Percentiles rank a stretch among this genome's conserved stretches.
These are phyloP conservation scores for Naja naja DNA, from an alignment of 2,113 vertebrate genomes.

Conservation along the genomic window DNA sequence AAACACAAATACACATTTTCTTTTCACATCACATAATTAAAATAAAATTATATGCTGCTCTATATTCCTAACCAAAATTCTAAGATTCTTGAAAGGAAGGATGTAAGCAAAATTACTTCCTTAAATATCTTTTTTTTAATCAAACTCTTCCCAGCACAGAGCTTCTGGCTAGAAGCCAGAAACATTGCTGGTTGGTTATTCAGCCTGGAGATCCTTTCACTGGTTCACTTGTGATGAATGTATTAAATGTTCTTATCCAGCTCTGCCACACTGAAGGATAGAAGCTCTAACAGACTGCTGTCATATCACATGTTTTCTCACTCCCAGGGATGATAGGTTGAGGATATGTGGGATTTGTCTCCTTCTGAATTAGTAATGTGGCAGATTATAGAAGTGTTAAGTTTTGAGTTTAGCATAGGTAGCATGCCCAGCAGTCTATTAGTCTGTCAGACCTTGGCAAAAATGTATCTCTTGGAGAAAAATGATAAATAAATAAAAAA, in stretches of 20 bases:
- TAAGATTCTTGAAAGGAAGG: conserved; percentile 6
- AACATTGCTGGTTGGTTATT: conserved; percentile 9
- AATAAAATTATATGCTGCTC: conserved; percentile 45
- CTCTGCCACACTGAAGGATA: neutral
- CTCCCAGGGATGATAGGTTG: neutral
- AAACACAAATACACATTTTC: conserved; percentile 21
- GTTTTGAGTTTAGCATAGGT: conserved; percentile 10
- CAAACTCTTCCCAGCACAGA: neutral
- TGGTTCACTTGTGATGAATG: conserved; percentile 14
- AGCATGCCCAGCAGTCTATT: neutral
- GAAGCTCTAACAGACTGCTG: neutral
- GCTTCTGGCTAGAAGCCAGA: conserved; percentile 16
- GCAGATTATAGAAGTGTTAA: neutral
- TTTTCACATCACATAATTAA: conserved; percentile 14
- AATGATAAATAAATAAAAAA: neutral
- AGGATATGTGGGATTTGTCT: neutral
- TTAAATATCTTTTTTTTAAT: neutral
- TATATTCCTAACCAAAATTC: conserved; percentile 46
- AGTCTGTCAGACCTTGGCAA: conserved; percentile 6
- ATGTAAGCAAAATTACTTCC: neutral
- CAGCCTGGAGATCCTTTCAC: neutral
- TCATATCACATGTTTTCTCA: neutral
- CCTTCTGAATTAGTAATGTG: neutral
- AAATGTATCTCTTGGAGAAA: neutral
- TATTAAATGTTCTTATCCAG: neutral